phyloP scores from a whole-genome alignment of 35 echinoderm and acorn worm species.

The Eucidaris tribuloides region DNA sequence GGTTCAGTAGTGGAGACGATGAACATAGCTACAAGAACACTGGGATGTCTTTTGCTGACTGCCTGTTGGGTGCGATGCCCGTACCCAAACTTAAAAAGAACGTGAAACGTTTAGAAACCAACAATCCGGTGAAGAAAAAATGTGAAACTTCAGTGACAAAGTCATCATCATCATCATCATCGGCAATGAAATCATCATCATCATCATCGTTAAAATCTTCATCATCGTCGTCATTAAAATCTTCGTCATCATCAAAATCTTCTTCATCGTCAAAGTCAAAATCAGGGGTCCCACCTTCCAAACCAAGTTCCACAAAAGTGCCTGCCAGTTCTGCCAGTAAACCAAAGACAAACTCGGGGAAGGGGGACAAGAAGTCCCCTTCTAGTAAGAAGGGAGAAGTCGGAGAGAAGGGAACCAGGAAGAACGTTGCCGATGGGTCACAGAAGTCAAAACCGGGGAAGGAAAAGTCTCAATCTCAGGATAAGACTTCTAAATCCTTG shows the following conservation, averaged over 20 bases:
- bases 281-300: not conserved
- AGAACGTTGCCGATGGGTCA: no score
- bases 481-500: no score
- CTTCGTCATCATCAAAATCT: not conserved
- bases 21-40: slow-evolving; percentile 32
- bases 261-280: not conserved
- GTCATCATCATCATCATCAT: not conserved
- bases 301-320: no score
- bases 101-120: not conserved
- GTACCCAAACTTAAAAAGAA: slow-evolving; percentile 4
- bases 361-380: not conserved
- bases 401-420: no score
- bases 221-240: not conserved
- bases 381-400: not conserved
- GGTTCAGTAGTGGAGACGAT: not conserved
- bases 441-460: no score
- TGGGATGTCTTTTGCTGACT: slow-evolving; percentile 67
- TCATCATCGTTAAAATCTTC: not conserved
- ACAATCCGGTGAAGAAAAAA: not conserved
- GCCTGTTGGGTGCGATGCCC: slow-evolving; percentile 16
- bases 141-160: not conserved
- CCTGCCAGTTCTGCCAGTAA: no score
- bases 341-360: not conserved
- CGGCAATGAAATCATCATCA: not conserved
- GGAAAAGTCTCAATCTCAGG: no score